Evolutionary conservation across 2,797 vertebrate genomes (phyloP).

Genomic region (Melanogrammus aeglefinus): DNA sequence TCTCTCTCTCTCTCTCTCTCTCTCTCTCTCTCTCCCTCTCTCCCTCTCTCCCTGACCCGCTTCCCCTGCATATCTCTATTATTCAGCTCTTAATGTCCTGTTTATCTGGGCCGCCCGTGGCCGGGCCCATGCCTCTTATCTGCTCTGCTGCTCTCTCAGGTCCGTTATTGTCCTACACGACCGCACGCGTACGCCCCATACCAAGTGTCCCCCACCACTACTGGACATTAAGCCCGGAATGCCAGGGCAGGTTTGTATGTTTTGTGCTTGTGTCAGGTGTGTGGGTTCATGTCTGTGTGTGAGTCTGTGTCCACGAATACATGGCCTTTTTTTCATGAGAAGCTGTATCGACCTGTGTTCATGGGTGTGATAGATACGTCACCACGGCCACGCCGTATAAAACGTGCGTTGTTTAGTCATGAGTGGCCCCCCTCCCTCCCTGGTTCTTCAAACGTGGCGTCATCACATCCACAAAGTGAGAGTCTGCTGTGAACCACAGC

Average conservation of each 20-base stretch:
- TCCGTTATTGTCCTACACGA: too few relatives aligned
- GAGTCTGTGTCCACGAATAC: neutral
- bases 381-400: too few relatives aligned
- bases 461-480: neutral
- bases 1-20: neutral
- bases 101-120: neutral
- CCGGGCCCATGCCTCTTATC: neutral
- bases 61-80: neutral
- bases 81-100: neutral
- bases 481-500: conserved; percentile 15
- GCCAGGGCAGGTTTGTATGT: too few relatives aligned
- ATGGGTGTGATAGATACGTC: neutral
- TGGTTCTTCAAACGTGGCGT: neutral
- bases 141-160: neutral
- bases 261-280: neutral
- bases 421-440: too few relatives aligned
- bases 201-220: too few relatives aligned
- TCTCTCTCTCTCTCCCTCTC: neutral
- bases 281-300: neutral
- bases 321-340: neutral
- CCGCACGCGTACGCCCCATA: too few relatives aligned
- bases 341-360: neutral
- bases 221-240: too few relatives aligned
- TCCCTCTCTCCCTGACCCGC: neutral
- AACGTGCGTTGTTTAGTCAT: too few relatives aligned